Conservation (phyloP, 2,888 invertebrate genomes). For the Campaea margaritaria region DNA sequence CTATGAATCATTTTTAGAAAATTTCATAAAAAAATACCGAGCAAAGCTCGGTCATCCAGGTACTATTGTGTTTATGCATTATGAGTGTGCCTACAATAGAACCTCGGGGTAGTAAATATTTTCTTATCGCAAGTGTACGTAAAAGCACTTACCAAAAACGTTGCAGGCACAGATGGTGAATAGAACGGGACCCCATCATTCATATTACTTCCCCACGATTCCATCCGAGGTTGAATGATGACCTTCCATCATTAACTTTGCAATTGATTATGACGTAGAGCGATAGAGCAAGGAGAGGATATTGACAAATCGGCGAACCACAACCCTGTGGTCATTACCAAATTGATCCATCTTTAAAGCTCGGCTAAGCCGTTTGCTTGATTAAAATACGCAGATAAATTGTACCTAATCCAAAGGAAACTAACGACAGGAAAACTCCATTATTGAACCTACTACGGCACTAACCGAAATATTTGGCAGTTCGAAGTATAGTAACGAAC, state of each 20-base stretch:
- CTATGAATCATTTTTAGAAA: too few relatives aligned
- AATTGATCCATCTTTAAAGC: slow-evolving; percentile 34
- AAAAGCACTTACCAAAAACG: background rate
- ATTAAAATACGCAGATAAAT: slow-evolving; percentile 21
- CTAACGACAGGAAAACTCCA: background rate
- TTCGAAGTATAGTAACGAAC: too few relatives aligned
- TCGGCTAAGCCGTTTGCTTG: slow-evolving; percentile 16
- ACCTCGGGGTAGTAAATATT: too few relatives aligned
- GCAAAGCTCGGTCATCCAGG: too few relatives aligned
- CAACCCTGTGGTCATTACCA: slow-evolving; percentile 32
- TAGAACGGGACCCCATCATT: slow-evolving; percentile 14
- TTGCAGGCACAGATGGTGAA: background rate
- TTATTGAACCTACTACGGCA: too few relatives aligned
- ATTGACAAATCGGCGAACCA: slow-evolving; percentile 40
- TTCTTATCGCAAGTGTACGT: background rate
- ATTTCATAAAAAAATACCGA: too few relatives aligned
- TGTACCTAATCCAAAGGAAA: background rate
- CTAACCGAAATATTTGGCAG: too few relatives aligned
- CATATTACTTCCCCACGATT: slow-evolving; percentile 27
- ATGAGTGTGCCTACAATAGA: too few relatives aligned
- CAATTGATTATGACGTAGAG: slow-evolving; percentile 41
- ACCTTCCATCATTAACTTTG: slow-evolving; percentile 33
- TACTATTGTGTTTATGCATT: too few relatives aligned
- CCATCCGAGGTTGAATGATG: slow-evolving; percentile 33
- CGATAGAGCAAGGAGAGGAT: slow-evolving; percentile 35